Evolutionary conservation across 2,888 invertebrate species (phyloP).

Genomic region (Prenolepis imparis): DNA sequence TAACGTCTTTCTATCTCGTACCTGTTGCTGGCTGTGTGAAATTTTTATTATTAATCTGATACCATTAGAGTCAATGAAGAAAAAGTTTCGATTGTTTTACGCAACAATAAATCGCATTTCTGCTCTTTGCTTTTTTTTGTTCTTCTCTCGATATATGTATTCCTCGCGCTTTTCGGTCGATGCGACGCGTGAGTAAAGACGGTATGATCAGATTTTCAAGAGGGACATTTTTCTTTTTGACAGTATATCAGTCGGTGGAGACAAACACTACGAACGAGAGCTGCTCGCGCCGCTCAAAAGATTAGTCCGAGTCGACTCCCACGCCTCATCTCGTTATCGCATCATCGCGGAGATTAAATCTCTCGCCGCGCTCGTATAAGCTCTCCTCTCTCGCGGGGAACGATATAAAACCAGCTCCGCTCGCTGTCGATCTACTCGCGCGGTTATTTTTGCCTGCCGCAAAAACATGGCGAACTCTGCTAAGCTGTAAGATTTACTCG

Average conservation of each 20-base stretch:
- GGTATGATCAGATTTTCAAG: constrained; percentile 34
- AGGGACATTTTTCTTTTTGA: constrained; percentile 77
- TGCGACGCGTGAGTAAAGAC: constrained; percentile 36
- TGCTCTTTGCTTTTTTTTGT: constrained; percentile 54
- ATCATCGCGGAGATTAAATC: constrained; percentile 80
- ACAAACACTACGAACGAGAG: constrained; percentile 71
- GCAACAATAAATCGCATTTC: constrained; percentile 51
- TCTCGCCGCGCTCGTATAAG: constrained; percentile 68
- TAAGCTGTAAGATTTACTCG: constrained; percentile 65
- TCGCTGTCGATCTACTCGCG: constrained; percentile 66
- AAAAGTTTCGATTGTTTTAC: constrained; percentile 57
- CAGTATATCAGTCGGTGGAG: constrained; percentile 58
- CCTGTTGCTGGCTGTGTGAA: too few species aligned
- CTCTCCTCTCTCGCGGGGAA: constrained; percentile 65
- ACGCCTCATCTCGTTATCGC: constrained; percentile 80
- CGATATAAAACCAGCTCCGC: constrained; percentile 64
- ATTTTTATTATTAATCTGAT: too few species aligned
- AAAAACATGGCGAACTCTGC: constrained; percentile 62
- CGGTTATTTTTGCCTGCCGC: constrained; percentile 42
- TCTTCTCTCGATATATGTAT: constrained; percentile 24
- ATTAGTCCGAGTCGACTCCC: constrained; percentile 79
- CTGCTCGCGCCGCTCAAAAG: constrained; percentile 66
- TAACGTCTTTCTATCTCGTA: too few species aligned
- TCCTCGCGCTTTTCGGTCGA: constrained; percentile 37
- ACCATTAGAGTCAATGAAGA: too few species aligned